Evolutionary conservation across 2,888 invertebrate species (phyloP), one percentile per base, ranked within the genome.

Genomic region (Liopterus haemorrhoidalis): DNA sequence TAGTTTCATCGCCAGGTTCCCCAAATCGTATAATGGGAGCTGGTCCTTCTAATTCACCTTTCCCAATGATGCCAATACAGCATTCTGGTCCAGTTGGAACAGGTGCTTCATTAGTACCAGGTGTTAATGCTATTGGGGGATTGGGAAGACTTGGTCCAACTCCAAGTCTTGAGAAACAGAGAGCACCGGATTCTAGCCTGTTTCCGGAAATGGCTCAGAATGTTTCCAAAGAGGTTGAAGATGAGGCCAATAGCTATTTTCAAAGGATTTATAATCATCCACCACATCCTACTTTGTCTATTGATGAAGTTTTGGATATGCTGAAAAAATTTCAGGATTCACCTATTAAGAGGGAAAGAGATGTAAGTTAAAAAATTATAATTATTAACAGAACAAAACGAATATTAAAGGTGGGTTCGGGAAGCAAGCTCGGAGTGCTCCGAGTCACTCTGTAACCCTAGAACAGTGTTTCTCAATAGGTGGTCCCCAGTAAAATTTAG

Each of bases 221-320:
- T 45, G 88, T 94, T 5, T 85, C 92, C 0, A 93, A 94, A 67
- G 97, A 97, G 62, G 89, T 97, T 28, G 99, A 99, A 67, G 96
- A 97, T 63, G 97, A 99, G 72, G 99, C 97, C 0, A 99, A 99
- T 65, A 85, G 92, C 40, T 99, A 97, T 64, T 99, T 99, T 67
- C 96, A 99, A 69, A 79, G 94, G 53, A 97, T 99, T 59, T 97
- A 97, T 71, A 96, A 95, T 68, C 91, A 95, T 68, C 91, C 94
- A n/a, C 90, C 94, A 6, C 88, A 90, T 70, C 89, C 90, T 0
- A 91, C 91, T 2, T 73, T 94, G 45, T 88, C 93, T 0, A 95
- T 96, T 47, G 93, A 95, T 59, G 95, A 96, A 65, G 94, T 99
- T 1, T 73, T 99, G 2, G 92, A 93, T 37, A 92, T 96, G 85